Evolutionary conservation across 2,113 vertebrate species (phyloP), one percentile per base, ranked within the genome.

Genomic region (Toxostoma redivivum): DNA sequence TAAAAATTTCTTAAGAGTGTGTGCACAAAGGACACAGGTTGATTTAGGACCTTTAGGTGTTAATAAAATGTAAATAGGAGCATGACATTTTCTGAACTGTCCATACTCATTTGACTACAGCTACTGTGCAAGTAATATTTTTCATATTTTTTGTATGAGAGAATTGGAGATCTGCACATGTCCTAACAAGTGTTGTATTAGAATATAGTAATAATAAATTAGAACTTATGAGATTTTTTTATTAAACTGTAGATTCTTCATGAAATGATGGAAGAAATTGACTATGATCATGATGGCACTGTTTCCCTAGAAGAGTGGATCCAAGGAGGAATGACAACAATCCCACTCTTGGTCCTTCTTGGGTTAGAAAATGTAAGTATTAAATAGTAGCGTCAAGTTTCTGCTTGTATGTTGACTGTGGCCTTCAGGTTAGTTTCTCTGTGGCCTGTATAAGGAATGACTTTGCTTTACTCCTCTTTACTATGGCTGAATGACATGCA

Each of bases 261-360:
- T 96, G 99, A 99, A 94, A 99, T 99, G 99, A 99, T 99, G 99
- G 98, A 98, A 92, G 99, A 99, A 97, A 99, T 99, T 56, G 99
- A 99, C 96, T 99, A 99, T 30, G 99, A 99, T 78, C 98, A 97
- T 31, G 99, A 99, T 47, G 99, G 99, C 35, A 99, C 98, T 0
- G 99, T 99, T 66, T 99, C 99, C 15, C 95, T 99, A 85, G 98
- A 99, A 86, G 99, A 99, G 82, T 99, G 99, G 99, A 99, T 99
- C 86, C 99, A 99, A 94, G 99, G 99, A 22, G 99, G 99, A 76
- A 98, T 99, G 98, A 99, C 99, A 14, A 99, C 99, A 25, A 99
- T 99, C 84, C 99, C 99, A 0, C 98, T 99, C 33, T 98, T 99
- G 37, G 99, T 99, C 11, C 98, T 99, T 19, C 97, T 99, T 71